Percentiles rank a stretch among this genome's conserved stretches.
These are phyloP conservation scores for Hirundichthys speculiger DNA, from an alignment of 2,113 vertebrate genomes.

Conservation along the genomic window DNA sequence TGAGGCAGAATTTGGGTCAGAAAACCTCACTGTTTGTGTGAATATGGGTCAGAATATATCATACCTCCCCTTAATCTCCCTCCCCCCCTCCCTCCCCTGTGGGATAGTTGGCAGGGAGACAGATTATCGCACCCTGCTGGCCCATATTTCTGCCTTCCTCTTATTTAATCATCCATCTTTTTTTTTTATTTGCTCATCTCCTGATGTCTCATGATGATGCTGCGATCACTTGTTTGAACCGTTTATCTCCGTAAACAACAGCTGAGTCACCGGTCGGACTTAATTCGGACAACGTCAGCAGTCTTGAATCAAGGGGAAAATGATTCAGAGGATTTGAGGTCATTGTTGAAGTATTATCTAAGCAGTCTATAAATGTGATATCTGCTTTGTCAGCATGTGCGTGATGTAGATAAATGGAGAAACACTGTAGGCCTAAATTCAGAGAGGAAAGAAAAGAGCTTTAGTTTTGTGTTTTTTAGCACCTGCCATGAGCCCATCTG, in stretches of 20 bases:
- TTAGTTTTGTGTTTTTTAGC: no score
- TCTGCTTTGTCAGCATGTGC: no score
- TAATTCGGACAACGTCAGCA: neutral
- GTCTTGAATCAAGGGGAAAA: conserved; percentile 1
- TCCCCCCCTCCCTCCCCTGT: conserved; percentile 50
- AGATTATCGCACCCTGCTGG: conserved; percentile 68
- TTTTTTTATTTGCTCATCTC: conserved; percentile 15
- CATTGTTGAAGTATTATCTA: neutral
- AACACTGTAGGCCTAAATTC: no score
- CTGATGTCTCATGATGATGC: neutral
- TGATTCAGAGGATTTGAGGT: neutral
- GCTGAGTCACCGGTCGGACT: neutral
- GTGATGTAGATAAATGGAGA: no score
- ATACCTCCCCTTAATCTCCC: conserved; percentile 57
- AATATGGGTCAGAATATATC: conserved; percentile 73
- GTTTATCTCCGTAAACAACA: conserved; percentile 3
- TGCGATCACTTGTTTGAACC: neutral
- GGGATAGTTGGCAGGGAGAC: conserved; percentile 62
- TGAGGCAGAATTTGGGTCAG: conserved; percentile 63
- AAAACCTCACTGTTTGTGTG: conserved; percentile 45
- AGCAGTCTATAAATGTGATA: neutral
- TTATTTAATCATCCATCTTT: conserved; percentile 51
- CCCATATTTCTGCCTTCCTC: conserved; percentile 59
- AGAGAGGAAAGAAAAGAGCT: no score
- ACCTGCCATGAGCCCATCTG: no score